phyloP scores from a whole-genome alignment of 2,888 invertebrate species.

The Celastrina argiolus region DNA sequence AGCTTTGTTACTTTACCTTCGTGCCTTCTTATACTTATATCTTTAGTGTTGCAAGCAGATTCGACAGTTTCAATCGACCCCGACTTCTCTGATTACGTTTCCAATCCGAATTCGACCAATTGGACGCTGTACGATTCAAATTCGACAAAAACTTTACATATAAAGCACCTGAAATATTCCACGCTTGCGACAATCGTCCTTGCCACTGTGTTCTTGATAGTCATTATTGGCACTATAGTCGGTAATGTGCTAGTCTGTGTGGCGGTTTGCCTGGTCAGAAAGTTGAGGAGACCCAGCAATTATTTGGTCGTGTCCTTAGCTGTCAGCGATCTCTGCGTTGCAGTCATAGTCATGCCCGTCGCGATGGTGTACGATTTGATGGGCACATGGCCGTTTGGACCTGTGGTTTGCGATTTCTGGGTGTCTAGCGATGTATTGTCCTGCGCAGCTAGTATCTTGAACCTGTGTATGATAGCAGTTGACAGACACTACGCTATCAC shows the following conservation, averaged over 20 bases:
- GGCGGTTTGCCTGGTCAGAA: slow-evolving; percentile 95
- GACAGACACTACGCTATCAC: slow-evolving; percentile 96
- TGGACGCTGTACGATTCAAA: slow-evolving; percentile 59
- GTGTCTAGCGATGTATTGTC: slow-evolving; percentile 98
- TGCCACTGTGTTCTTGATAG: slow-evolving; percentile 83
- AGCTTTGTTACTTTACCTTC: slow-evolving; percentile 77
- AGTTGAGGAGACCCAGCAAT: slow-evolving; percentile 92
- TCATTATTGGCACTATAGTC: slow-evolving; percentile 88
- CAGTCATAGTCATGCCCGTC: slow-evolving; percentile 97
- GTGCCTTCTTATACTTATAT: slow-evolving; percentile 70
- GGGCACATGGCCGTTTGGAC: slow-evolving; percentile 96
- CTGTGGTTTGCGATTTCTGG: slow-evolving; percentile 95
- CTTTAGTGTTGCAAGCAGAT: slow-evolving; percentile 54
- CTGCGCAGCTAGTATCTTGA: slow-evolving; percentile 98
- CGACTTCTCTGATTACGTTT: slow-evolving; percentile 45
- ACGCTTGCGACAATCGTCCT: slow-evolving; percentile 80
- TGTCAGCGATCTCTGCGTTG: slow-evolving; percentile 97
- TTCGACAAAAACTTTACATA: slow-evolving; percentile 47
- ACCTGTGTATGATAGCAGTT: slow-evolving; percentile 98
- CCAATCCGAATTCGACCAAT: slow-evolving; percentile 55
- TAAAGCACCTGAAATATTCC: slow-evolving; percentile 67
- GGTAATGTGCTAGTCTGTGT: slow-evolving; percentile 96
- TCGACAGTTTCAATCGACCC: slow-evolving; percentile 53
- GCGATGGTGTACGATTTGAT: slow-evolving; percentile 95
- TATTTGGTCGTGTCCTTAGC: slow-evolving; percentile 96